A percentile compares a stretch with the other conserved stretches of the same genome.
Conservation (phyloP, 2,113 vertebrate species). For the Ranitomeya variabilis region DNA sequence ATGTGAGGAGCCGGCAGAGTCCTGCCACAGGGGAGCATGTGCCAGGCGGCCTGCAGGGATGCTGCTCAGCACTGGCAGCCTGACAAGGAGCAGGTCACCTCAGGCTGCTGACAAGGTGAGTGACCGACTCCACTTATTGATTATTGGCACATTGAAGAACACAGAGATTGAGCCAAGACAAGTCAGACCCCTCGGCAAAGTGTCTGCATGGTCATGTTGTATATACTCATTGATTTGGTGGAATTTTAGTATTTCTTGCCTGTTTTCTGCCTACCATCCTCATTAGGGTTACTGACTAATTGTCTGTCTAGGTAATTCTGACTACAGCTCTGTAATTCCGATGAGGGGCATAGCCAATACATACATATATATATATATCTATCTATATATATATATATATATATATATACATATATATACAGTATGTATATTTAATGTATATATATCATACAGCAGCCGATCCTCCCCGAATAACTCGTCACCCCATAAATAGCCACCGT, state of each 20-base stretch:
- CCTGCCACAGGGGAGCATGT: background rate
- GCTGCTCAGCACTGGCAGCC: background rate
- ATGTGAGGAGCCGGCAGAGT: slow-evolving; percentile 43
- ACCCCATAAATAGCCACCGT: background rate
- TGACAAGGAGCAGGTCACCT: background rate
- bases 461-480: background rate
- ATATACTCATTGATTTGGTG: background rate
- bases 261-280: background rate
- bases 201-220: background rate
- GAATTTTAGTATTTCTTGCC: background rate
- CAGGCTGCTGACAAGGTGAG: slow-evolving; percentile 38
- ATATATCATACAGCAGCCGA: too few relatives aligned
- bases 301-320: background rate
- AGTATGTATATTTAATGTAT: too few relatives aligned
- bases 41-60: background rate
- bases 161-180: background rate
- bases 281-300: background rate
- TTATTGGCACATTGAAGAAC: background rate
- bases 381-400: too few relatives aligned
- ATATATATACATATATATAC: too few relatives aligned
- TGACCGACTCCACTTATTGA: background rate
- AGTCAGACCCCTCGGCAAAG: background rate
- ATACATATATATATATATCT: too few relatives aligned
- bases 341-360: background rate
- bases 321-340: background rate